phyloP scores from a whole-genome alignment of 2,113 vertebrate species.

The Odocoileus virginianus region DNA sequence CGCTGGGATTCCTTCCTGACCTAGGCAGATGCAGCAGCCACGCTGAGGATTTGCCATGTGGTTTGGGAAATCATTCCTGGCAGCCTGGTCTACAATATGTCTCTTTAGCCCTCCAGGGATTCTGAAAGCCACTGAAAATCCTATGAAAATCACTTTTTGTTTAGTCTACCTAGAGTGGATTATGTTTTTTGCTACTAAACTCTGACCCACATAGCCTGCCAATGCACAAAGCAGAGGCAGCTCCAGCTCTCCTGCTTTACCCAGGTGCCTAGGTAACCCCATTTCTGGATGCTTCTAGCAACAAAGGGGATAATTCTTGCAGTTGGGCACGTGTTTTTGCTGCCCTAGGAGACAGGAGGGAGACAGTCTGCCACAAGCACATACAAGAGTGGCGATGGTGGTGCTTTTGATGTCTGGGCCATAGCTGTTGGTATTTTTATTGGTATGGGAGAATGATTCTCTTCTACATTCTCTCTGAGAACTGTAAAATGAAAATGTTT shows the following conservation, averaged over 20 bases:
- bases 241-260: not conserved
- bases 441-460: not conserved
- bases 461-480: not conserved
- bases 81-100: not conserved
- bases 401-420: not conserved
- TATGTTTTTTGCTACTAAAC: not conserved
- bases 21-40: not conserved
- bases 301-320: not conserved
- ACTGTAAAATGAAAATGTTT: slow-evolving; percentile 15
- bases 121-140: not conserved
- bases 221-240: not conserved
- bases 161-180: not conserved
- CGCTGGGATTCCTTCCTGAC: not conserved
- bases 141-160: not conserved
- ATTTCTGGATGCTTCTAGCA: not conserved
- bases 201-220: not conserved
- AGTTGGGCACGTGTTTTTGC: not conserved
- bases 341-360: not conserved
- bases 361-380: not conserved
- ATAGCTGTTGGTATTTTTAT: not conserved
- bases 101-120: not conserved
- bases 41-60: not conserved
- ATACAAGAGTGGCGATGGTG: accelerated
- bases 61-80: not conserved
- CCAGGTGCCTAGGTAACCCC: not conserved